phyloP scores from a whole-genome alignment of 2,113 vertebrate genomes.

The Helogale parvula region DNA sequence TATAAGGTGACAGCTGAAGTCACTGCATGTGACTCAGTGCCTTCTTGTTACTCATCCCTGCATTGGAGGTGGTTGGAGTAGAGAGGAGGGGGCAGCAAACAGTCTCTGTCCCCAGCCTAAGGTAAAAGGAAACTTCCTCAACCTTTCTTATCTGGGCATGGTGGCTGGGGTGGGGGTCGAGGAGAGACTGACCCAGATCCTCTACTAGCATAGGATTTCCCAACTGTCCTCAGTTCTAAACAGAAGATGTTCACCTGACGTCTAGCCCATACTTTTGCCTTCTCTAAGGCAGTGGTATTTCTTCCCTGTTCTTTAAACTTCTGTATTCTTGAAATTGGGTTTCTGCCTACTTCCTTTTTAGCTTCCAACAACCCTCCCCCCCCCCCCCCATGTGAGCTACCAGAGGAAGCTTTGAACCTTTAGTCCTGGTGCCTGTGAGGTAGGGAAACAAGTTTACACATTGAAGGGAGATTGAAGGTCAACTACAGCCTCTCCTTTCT shows the following conservation, averaged over 20 bases:
- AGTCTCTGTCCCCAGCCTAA: not conserved
- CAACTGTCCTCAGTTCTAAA: not conserved
- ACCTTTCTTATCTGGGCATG: not conserved
- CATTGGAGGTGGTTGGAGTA: not conserved
- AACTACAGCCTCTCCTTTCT: not conserved
- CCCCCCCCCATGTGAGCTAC: not conserved
- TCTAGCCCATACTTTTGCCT: not conserved
- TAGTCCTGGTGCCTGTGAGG: not conserved
- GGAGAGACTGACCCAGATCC: not conserved
- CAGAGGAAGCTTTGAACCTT: not conserved
- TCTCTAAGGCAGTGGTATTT: not conserved
- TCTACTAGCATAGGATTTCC: not conserved
- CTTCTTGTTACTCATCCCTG: slow-evolving; percentile 52
- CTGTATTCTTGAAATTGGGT: not conserved
- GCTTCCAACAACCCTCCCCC: not conserved
- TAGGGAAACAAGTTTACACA: not conserved
- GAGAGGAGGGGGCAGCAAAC: slow-evolving; percentile 41
- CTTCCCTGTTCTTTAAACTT: slow-evolving; percentile 22
- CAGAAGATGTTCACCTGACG: not conserved
- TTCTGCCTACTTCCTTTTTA: not conserved
- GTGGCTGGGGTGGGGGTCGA: not conserved
- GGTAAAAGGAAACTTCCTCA: slow-evolving; percentile 22
- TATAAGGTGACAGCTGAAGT: slow-evolving; percentile 56
- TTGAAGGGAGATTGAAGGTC: not conserved
- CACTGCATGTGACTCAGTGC: slow-evolving; percentile 49